Evolutionary conservation across 2,888 invertebrate species (phyloP).

Genomic region (Pristionchus japonicus): DNA sequence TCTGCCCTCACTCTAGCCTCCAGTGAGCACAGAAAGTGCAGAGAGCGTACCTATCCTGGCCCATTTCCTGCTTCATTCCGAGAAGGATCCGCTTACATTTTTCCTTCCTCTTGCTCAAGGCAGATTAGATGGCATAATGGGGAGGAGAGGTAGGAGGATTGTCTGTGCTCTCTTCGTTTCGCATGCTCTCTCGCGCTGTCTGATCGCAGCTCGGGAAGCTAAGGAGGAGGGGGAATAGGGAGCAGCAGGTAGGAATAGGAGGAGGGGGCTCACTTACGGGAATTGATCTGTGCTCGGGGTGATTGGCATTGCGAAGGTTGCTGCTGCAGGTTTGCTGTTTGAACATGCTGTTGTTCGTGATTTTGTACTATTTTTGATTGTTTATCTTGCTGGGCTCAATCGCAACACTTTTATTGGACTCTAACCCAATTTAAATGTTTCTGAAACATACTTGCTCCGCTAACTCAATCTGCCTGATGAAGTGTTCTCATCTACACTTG

Average conservation of each 20-base stretch:
- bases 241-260: slow-evolving; percentile 26
- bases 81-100: slow-evolving; percentile 30
- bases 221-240: too few relatives aligned
- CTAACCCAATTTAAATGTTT: background rate
- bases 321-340: too few relatives aligned
- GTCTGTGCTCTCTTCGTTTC: too few relatives aligned
- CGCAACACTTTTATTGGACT: too few relatives aligned
- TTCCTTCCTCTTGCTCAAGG: background rate
- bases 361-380: too few relatives aligned
- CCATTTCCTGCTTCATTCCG: slow-evolving; percentile 34
- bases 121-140: slow-evolving; percentile 41
- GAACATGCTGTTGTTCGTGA: too few relatives aligned
- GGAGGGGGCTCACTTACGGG: slow-evolving; percentile 1
- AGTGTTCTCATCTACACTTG: background rate
- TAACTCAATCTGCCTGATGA: background rate
- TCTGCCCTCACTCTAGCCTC: background rate
- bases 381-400: too few relatives aligned
- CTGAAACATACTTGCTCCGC: background rate
- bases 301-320: background rate
- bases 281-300: background rate
- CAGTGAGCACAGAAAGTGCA: background rate
- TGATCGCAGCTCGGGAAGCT: too few relatives aligned
- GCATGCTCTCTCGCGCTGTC: too few relatives aligned
- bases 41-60: background rate
- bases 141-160: too few relatives aligned